phyloP scores from a whole-genome alignment of 2,888 invertebrate species.

The Pterobdella sp. region DNA sequence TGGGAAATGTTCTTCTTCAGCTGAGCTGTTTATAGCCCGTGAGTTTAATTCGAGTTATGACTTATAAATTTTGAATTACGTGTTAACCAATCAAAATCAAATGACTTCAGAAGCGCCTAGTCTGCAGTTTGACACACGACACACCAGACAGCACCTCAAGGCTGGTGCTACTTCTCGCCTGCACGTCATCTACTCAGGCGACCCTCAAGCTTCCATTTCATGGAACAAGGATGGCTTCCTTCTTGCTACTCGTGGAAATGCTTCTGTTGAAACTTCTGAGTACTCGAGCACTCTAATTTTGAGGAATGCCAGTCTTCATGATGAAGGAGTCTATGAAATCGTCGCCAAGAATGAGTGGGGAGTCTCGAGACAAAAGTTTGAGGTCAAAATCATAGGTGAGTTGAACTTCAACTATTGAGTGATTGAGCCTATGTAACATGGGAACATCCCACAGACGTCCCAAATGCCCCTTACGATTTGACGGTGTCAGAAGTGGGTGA shows the following conservation, averaged over 20 bases:
- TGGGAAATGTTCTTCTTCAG: constrained; percentile 37
- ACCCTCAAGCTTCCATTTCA: constrained; percentile 34
- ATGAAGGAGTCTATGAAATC: constrained; percentile 38
- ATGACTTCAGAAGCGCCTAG: constrained; percentile 38
- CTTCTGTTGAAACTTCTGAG: constrained; percentile 61
- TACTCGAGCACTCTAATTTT: constrained; percentile 54
- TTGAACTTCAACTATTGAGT: constrained; percentile 5
- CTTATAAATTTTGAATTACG: no score
- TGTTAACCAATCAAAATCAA: no score
- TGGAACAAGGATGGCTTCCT: constrained; percentile 38
- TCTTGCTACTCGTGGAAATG: constrained; percentile 30
- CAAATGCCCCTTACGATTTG: constrained; percentile 43
- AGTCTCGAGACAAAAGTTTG: constrained; percentile 34
- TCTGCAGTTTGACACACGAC: constrained; percentile 36
- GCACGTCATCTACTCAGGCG: constrained; percentile 35
- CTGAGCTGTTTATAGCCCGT: constrained; percentile 37
- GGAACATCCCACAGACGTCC: constrained; percentile 41
- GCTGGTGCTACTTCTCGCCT: constrained; percentile 36
- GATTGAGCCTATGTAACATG: not conserved
- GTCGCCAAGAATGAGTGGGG: constrained; percentile 40
- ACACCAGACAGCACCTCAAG: constrained; percentile 32
- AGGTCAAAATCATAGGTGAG: constrained; percentile 37
- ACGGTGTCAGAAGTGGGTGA: constrained; percentile 49
- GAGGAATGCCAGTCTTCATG: constrained; percentile 39
- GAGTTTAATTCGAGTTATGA: constrained; percentile 12